These are phyloP conservation scores for Cydia splendana DNA, from an alignment of 1,140 invertebrate genomes.

Conservation along the genomic window DNA sequence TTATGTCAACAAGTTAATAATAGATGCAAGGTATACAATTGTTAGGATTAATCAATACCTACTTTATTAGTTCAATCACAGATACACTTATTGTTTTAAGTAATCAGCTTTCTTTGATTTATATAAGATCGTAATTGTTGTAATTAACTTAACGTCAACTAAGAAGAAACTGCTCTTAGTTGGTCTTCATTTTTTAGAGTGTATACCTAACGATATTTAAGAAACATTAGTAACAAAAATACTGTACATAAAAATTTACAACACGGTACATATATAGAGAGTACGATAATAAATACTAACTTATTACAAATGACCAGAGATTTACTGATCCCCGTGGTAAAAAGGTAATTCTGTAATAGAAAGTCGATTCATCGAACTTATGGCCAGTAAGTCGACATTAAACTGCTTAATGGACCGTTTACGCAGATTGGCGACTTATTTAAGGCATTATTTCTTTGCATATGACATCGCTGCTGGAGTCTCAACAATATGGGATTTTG, in stretches of 20 bases:
- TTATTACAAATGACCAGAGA: not conserved
- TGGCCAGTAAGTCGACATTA: conserved; percentile 51
- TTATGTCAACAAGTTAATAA: no score
- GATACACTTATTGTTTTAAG: no score
- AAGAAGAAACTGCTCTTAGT: no score
- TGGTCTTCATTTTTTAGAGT: no score
- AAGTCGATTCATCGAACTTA: conserved; percentile 59
- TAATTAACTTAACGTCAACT: no score
- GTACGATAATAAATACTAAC: not conserved
- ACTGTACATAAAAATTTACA: not conserved
- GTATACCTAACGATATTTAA: no score
- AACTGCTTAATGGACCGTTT: conserved; percentile 54
- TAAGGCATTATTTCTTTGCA: conserved; percentile 40
- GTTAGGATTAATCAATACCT: no score
- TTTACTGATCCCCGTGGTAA: conserved; percentile 25
- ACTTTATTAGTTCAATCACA: no score
- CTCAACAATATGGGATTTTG: conserved; percentile 63
- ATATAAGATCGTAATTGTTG: no score
- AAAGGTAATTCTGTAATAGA: conserved; percentile 37
- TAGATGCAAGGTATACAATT: no score
- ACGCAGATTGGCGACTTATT: conserved; percentile 42
- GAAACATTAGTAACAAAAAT: not conserved
- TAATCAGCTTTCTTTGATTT: no score
- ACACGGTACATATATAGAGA: not conserved
- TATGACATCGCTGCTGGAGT: conserved; percentile 41